phyloP scores from a whole-genome alignment of 2,888 invertebrate genomes.

The Mimumesa dahlbomi region DNA sequence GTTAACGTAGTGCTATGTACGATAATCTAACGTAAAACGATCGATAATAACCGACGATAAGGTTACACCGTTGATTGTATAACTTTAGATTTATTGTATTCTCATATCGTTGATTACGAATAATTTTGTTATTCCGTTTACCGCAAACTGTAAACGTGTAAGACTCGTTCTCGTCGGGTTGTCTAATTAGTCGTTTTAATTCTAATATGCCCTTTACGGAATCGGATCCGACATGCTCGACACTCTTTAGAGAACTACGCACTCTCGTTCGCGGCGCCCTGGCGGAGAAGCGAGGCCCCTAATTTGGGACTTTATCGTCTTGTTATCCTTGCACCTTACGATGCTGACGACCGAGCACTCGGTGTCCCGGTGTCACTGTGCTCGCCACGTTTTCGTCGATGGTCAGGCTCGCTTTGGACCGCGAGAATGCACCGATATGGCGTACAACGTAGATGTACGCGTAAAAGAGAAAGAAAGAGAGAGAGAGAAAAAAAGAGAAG shows the following conservation, averaged over 20 bases:
- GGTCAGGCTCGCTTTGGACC: constrained; percentile 19
- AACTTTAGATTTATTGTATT: too few relatives aligned
- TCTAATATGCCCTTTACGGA: constrained; percentile 28
- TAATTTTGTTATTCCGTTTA: too few relatives aligned
- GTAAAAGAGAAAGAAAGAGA: constrained; percentile 9
- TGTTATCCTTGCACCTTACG: constrained; percentile 66
- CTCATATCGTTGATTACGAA: too few relatives aligned
- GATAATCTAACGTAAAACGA: too few relatives aligned
- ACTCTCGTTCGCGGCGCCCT: constrained; percentile 21
- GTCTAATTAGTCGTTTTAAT: too few relatives aligned
- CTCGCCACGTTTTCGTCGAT: constrained; percentile 46
- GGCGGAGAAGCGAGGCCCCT: constrained; percentile 40
- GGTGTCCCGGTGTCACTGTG: constrained; percentile 46
- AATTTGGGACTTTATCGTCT: constrained; percentile 69
- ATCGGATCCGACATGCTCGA: constrained; percentile 6
- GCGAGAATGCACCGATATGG: constrained; percentile 48
- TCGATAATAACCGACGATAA: too few relatives aligned
- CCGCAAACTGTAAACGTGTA: too few relatives aligned
- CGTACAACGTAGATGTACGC: constrained; percentile 16
- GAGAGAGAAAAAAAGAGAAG: not conserved
- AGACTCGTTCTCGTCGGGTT: too few relatives aligned
- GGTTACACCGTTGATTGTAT: too few relatives aligned
- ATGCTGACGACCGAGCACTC: constrained; percentile 49
- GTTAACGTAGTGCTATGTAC: too few relatives aligned
- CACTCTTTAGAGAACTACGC: constrained; percentile 1